Base-by-base conservation (phyloP, 1,140 invertebrate species). In the Alviniconcha marisindica region DNA sequence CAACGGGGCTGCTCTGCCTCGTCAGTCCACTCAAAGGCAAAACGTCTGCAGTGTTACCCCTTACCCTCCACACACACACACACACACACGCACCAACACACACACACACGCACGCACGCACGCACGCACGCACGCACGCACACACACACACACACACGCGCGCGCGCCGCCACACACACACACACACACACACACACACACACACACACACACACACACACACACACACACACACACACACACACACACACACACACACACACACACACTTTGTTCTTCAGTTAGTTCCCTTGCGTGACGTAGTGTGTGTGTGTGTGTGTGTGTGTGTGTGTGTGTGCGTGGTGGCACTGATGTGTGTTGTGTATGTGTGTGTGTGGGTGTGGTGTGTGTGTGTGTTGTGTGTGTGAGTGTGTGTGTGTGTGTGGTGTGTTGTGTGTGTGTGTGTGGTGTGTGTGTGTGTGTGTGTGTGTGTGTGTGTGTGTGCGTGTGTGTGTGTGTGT, bases 381-480 rank as follows among this genome's bases (percentile, higher is more conserved):
- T n/a, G n/a, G 56, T 60, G 18, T 60, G 18, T 60, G 56, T 60
- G 10, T 10, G 18, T 28, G 10, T 28, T 7, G 4, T 60, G 18
- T 24, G 10, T 60, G 56, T 60, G 18, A 12, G 10, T 24, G 56
- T 60, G 18, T 60, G n/a, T 60, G 4, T 24, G 56, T 24, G 56
- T 28, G 56, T 10, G 18, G 56, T 60, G 56, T 60, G n/a, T n/a
- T 7, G 63, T 12, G 63, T 15, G 63, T 7, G 28, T 7, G 7
- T 15, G 48, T 51, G 7, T 21, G 48, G 21, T 21, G 48, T 51
- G 48, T 21, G 10, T 51, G 48, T 51, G 56, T 60, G 56, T 60
- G 56, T 60, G 56, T 60, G 56, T 60, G 56, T 60, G 56, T 60
- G 56, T 60, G 56, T 60, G 56, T 60, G 56, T 60, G 56, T 60